Evolutionary conservation across 2,888 invertebrate genomes (phyloP), one percentile per base, ranked within the genome.

Genomic region (Dicycla oo): DNA sequence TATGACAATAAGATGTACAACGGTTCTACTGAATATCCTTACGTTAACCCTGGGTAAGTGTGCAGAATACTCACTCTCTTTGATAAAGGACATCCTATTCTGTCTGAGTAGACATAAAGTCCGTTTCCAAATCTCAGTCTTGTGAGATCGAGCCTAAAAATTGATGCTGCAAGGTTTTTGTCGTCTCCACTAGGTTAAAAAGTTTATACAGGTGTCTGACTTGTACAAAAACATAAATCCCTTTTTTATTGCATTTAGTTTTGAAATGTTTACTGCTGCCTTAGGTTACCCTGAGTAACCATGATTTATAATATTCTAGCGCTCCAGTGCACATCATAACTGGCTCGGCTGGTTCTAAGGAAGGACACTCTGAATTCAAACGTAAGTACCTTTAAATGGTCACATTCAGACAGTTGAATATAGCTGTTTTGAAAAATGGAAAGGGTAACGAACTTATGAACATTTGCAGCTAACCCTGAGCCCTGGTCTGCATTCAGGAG

Each of bases 301-400:
- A 1, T 38, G 38, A 8, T 38, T 38, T 8, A 38, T 38, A 8
- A 38, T 38, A 45, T 92, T 97, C 97, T 81, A 97, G 97, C 81
- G 99, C 99, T 1, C 99, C 99, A 0, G 98, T 99, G 0, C 99
- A 99, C 91, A 97, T 99, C 20, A 87, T 95, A 40, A 95, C 95
- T 0, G 95, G 95, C 0, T 95, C 95, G 0, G 95, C 95, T 0
- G 88, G 97, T 97, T 85, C 95, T 62, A 88, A 91, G 60, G 95
- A 95, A 97, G 79, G 97, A 97, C 0, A 97, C 97, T 49, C 99
- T 85, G 94, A 96, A 0, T 98, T 98, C 90, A 93, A 95, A 26
- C 92, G 96, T 88, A 82, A 93, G 94, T 93, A 43, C 26, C n/a
- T n/a, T n/a, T n/a, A n/a, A n/a, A n/a, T n/a, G n/a, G n/a, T n/a